phyloP scores from a whole-genome alignment of 2,888 invertebrate genomes.

The Netelia inedita region DNA sequence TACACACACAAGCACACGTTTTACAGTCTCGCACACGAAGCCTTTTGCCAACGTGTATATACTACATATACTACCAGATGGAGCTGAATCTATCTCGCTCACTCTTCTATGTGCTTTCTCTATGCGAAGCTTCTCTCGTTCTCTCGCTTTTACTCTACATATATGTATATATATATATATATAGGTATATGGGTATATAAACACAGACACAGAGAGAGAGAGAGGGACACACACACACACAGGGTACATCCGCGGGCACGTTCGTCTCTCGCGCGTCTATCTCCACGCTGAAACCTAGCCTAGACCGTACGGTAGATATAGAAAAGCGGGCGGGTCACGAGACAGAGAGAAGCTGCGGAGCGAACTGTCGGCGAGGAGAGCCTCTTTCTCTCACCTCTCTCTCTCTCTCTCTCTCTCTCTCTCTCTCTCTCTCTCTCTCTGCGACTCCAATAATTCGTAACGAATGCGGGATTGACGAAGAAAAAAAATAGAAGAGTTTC shows the following conservation, averaged over 20 bases:
- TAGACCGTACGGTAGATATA: constrained; percentile 69
- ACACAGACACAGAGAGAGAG: constrained; percentile 48
- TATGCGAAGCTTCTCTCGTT: constrained; percentile 56
- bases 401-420: no score
- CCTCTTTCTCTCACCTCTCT: no score
- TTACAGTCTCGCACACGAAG: constrained; percentile 69
- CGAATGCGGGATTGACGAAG: constrained; percentile 69
- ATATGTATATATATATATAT: constrained; percentile 7
- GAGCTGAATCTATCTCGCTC: constrained; percentile 74
- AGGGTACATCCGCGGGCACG: constrained; percentile 45
- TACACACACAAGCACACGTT: constrained; percentile 60
- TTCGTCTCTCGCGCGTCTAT: constrained; percentile 65
- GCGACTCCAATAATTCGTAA: constrained; percentile 69
- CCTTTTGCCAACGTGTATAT: constrained; percentile 72
- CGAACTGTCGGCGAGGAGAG: constrained; percentile 9
- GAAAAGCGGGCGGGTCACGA: constrained; percentile 46
- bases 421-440: neutral
- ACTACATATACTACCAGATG: constrained; percentile 78
- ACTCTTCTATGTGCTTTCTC: constrained; percentile 56
- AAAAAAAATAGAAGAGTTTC: neutral
- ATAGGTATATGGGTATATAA: neutral
- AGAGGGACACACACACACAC: constrained; percentile 38
- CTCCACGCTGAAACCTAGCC: constrained; percentile 75
- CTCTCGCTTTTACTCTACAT: constrained; percentile 3
- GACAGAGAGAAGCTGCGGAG: constrained; percentile 53